A percentile compares a stretch with the other conserved stretches of the same genome.
Conservation (phyloP, 2,888 invertebrate species). For the Xestia xanthographa region DNA sequence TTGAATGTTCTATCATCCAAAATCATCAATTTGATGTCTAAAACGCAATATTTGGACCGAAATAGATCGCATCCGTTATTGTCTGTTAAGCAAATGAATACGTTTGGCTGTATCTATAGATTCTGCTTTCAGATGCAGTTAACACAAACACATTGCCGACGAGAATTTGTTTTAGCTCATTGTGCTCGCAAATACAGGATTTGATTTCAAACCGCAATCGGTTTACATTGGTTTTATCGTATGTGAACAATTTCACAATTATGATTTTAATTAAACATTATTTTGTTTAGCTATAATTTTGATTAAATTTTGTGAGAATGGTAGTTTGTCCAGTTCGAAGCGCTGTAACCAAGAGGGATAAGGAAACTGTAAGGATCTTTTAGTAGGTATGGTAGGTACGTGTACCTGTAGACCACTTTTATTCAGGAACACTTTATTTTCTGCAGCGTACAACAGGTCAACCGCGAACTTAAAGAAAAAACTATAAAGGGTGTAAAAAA, state of each 20-base stretch:
- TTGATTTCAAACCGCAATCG: constrained; percentile 59
- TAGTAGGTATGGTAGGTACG: background rate
- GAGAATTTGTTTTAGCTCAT: constrained; percentile 67
- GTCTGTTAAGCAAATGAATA: constrained; percentile 68
- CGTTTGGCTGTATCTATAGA: constrained; percentile 55
- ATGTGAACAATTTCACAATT: constrained; percentile 47
- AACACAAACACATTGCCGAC: constrained; percentile 63
- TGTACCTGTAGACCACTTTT: background rate
- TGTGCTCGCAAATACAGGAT: constrained; percentile 61
- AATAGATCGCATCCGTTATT: constrained; percentile 57
- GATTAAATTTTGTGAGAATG: constrained; percentile 1
- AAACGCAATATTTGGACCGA: constrained; percentile 15
- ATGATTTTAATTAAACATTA: constrained; percentile 43
- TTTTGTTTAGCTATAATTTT: constrained; percentile 28
- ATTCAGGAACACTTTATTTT: background rate
- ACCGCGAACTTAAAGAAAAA: too few species aligned
- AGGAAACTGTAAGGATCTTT: background rate
- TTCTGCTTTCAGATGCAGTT: constrained; percentile 64
- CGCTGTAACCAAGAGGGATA: background rate
- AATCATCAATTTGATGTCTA: background rate
- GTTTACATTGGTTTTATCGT: constrained; percentile 50
- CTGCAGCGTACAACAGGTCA: background rate
- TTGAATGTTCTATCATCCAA: background rate
- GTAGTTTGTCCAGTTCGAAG: background rate
- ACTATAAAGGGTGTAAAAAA: too few species aligned